Evolutionary conservation across 1,140 invertebrate species (phyloP), one percentile per base, ranked within the genome.

Genomic region (Aethina tumida): DNA sequence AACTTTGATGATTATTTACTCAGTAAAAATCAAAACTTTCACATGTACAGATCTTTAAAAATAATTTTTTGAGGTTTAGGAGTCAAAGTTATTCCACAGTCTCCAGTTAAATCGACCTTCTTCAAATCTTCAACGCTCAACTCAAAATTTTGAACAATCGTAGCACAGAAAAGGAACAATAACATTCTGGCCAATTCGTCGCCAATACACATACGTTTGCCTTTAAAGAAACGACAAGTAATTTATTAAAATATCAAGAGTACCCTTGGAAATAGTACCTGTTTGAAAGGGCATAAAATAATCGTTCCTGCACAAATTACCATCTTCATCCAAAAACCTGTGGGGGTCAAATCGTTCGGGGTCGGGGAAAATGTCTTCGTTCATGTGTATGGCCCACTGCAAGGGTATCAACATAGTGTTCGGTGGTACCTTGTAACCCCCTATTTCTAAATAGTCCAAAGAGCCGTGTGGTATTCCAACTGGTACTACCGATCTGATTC

Each of bases 221-320:
- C 85, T 89, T 65, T 64, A 47, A 44, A 45, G 31, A 39, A 25
- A 37, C 3, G 18, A 28, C 24, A 28, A 45, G 41, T 30, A 20
- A 37, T 12, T 31, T 36, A 30, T 2, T 26, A 37, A 32, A 38
- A 49, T 35, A 40, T 16, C 15, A 19, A 31, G 12, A 25, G 10
- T 28, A 41, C 5, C 16, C 19, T 18, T 37, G 12, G 19, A 38
- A 9, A 0, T 4, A 13, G 35, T 52, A 77, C 84, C 87, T 42
- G 68, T 75, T 67, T 89, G 85, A 53, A 91, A 93, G 8, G 89
- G 88, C 33, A 91, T 73, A 53, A 91, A 88, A 19, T 77, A 69
- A 12, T 77, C 71, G 0, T 74, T 73, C 37, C 73, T 81, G 2
- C 61, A 46, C 17, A 85, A 66, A 13, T 60, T 67, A 0, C 80